Evolutionary conservation across 35 echinoderm and acorn worm genomes (phyloP).

Genomic region (Chiridota heheva): DNA sequence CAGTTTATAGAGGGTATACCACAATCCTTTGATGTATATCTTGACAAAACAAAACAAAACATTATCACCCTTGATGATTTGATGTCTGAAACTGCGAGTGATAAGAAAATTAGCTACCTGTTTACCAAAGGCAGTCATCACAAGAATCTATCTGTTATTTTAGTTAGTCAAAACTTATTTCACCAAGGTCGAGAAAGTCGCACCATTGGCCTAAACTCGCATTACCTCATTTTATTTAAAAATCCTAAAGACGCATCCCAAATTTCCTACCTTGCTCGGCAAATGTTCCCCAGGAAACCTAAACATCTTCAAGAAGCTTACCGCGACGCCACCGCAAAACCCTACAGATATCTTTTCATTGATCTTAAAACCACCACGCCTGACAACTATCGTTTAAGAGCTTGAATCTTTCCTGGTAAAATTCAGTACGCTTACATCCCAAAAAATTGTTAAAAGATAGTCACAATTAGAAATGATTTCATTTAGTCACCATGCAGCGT

Average conservation of each 20-base stretch:
- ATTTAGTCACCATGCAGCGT: conserved; percentile 2
- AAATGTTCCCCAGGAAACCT: conserved; percentile 42
- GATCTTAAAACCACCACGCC: conserved; percentile 11
- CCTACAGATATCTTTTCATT: conserved; percentile 17
- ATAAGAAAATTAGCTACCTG: too few relatives aligned
- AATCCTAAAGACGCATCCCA: conserved; percentile 41
- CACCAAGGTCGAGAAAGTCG: conserved; percentile 40
- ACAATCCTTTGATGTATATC: conserved; percentile 23
- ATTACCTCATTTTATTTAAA: conserved; percentile 46
- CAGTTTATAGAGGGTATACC: conserved; percentile 54
- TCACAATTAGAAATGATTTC: not conserved
- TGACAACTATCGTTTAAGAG: not conserved
- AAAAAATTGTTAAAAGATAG: not conserved
- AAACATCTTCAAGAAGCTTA: conserved; percentile 34
- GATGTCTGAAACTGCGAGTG: conserved; percentile 53
- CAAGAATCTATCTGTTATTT: too few relatives aligned
- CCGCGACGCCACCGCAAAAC: too few relatives aligned
- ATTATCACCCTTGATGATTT: conserved; percentile 61
- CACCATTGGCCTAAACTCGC: conserved; percentile 41
- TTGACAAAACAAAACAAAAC: conserved; percentile 33
- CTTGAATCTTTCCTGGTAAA: not conserved
- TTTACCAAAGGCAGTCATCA: too few relatives aligned
- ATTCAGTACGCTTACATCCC: not conserved
- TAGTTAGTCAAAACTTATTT: too few relatives aligned
- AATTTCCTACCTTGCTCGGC: conserved; percentile 1